Percentiles rank a stretch among this genome's conserved stretches.
Evolutionary conservation across 2,888 invertebrate genomes (phyloP).

Genomic region (Metopia argyrocephala): DNA sequence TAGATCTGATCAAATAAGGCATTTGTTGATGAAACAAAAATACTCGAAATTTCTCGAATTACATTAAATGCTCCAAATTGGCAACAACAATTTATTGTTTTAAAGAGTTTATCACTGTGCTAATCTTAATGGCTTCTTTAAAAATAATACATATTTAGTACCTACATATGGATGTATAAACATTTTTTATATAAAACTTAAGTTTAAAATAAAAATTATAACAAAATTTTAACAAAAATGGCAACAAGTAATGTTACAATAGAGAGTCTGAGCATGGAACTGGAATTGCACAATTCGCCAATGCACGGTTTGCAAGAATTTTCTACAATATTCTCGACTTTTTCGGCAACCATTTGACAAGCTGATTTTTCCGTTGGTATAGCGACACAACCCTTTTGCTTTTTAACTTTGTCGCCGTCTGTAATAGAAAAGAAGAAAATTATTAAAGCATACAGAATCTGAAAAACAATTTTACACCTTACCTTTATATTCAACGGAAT

Average conservation of each 20-base stretch:
- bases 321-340: slow-evolving; percentile 13
- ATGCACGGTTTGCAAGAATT: slow-evolving; percentile 68
- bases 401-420: slow-evolving; percentile 32
- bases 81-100: too few relatives aligned
- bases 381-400: slow-evolving; percentile 69
- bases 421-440: slow-evolving; percentile 18
- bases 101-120: too few relatives aligned
- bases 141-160: neutral
- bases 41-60: too few relatives aligned
- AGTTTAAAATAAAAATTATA: slow-evolving; percentile 18
- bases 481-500: slow-evolving; percentile 65
- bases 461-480: neutral
- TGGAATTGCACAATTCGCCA: slow-evolving; percentile 70
- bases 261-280: slow-evolving; percentile 66
- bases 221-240: slow-evolving; percentile 18
- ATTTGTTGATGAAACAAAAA: too few relatives aligned
- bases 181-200: neutral
- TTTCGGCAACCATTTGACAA: slow-evolving; percentile 54
- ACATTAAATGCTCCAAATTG: too few relatives aligned
- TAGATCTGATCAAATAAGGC: too few relatives aligned
- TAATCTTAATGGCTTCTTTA: too few relatives aligned
- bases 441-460: neutral
- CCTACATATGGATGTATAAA: neutral
- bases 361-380: slow-evolving; percentile 58
- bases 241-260: slow-evolving; percentile 61